Evolutionary conservation across 2,888 invertebrate species (phyloP).

Genomic region (Seira ritae): DNA sequence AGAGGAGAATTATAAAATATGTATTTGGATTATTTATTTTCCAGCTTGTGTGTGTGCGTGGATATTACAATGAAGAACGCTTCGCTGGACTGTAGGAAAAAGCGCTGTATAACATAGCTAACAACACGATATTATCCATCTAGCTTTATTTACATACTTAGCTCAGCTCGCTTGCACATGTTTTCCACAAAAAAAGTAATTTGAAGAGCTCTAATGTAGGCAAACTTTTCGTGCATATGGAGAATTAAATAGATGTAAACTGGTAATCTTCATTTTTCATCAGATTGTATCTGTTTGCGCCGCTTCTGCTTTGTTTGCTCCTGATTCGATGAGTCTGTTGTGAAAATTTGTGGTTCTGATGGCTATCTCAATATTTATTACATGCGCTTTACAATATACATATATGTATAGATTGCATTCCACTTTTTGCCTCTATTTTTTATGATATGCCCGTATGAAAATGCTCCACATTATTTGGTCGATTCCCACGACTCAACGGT

Average conservation of each 20-base stretch:
- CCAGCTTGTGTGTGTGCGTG: background rate
- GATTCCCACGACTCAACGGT: conserved; percentile 47
- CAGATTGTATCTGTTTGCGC: conserved; percentile 27
- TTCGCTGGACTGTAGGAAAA: background rate
- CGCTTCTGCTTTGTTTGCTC: conserved; percentile 8
- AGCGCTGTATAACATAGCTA: background rate
- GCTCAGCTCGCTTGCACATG: background rate
- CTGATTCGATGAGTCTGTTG: conserved; percentile 20
- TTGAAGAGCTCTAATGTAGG: background rate
- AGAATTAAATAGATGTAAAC: conserved; percentile 41
- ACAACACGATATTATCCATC: background rate
- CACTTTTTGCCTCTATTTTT: background rate
- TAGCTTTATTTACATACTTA: conserved; percentile 9
- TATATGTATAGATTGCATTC: background rate
- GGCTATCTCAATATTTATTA: conserved; percentile 30
- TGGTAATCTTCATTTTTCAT: conserved; percentile 42
- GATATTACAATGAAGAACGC: conserved; percentile 1
- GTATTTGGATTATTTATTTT: conserved; percentile 8
- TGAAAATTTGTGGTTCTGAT: conserved; percentile 26
- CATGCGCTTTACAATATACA: background rate
- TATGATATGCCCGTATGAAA: background rate
- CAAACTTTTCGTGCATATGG: background rate
- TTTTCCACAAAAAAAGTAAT: background rate
- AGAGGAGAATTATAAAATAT: conserved; percentile 4
- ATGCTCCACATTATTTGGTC: conserved; percentile 27